phyloP scores from a whole-genome alignment of 2,888 invertebrate genomes.

The Lepidocyrtinus sp. region DNA sequence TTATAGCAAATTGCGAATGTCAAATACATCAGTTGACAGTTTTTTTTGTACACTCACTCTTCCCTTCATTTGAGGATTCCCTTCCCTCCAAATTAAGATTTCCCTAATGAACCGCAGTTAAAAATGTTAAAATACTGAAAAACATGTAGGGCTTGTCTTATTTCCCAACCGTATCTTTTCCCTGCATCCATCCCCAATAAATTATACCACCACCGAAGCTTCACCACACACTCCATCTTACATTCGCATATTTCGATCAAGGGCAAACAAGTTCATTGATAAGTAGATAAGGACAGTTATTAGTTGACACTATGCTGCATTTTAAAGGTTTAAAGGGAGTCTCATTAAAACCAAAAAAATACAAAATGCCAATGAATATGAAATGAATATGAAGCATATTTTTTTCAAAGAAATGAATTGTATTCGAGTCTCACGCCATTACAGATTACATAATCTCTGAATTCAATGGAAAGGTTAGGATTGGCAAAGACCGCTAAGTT shows the following conservation, averaged over 20 bases:
- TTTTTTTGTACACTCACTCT: too few species aligned
- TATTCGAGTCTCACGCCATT: constrained; percentile 54
- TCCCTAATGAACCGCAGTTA: neutral
- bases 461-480: constrained; percentile 60
- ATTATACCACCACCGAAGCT: neutral
- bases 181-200: neutral
- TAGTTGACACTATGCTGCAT: constrained; percentile 4
- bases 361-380: too few species aligned
- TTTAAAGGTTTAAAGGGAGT: too few species aligned
- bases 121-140: too few species aligned
- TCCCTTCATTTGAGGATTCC: too few species aligned
- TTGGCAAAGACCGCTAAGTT: constrained; percentile 22
- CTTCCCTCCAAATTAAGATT: neutral
- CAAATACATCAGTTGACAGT: too few species aligned
- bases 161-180: constrained; percentile 12
- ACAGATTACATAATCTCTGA: constrained; percentile 50
- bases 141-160: neutral
- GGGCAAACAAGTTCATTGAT: constrained; percentile 48
- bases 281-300: neutral
- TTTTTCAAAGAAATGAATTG: constrained; percentile 29
- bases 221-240: neutral
- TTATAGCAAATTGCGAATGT: too few species aligned
- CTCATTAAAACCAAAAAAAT: too few species aligned
- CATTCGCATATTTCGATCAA: constrained; percentile 33
- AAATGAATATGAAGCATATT: too few species aligned